Conservation (phyloP, 2,113 vertebrate species). For the Phalacrocorax aristotelis region DNA sequence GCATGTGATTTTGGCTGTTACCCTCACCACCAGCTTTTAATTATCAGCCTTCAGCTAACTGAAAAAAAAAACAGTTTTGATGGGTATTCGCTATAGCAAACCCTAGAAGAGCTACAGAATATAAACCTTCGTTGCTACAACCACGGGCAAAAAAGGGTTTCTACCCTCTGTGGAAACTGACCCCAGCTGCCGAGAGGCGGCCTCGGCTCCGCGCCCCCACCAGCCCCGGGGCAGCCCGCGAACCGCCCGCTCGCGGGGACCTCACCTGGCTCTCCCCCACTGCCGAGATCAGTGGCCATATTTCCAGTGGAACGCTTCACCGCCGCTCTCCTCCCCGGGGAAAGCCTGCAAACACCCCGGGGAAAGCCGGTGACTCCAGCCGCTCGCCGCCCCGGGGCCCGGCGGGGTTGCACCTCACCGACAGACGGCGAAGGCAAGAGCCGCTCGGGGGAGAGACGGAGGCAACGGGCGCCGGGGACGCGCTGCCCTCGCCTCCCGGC, state of each 20-base stretch:
- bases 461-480: accelerated
- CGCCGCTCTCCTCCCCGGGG: accelerated
- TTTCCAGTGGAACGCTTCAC: accelerated
- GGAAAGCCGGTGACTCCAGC: not conserved
- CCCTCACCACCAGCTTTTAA: not conserved
- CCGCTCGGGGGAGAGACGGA: accelerated
- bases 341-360: too few species aligned
- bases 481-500: not conserved
- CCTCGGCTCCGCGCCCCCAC: not conserved
- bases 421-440: accelerated
- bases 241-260: too few species aligned
- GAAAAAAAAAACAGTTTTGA: too few species aligned
- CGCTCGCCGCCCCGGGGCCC: accelerated
- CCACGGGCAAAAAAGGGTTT: accelerated
- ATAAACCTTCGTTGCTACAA: accelerated
- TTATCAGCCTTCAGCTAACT: not conserved
- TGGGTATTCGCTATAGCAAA: accelerated
- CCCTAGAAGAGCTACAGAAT: not conserved
- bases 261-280: not conserved
- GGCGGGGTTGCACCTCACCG: not conserved
- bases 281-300: not conserved
- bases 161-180: accelerated
- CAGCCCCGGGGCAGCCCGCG: accelerated
- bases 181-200: not conserved
- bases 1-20: accelerated